A percentile compares a stretch with the other conserved stretches of the same genome.
Evolutionary conservation across 2,888 invertebrate species (phyloP).

Genomic region (Eupeodes latifasciatus): DNA sequence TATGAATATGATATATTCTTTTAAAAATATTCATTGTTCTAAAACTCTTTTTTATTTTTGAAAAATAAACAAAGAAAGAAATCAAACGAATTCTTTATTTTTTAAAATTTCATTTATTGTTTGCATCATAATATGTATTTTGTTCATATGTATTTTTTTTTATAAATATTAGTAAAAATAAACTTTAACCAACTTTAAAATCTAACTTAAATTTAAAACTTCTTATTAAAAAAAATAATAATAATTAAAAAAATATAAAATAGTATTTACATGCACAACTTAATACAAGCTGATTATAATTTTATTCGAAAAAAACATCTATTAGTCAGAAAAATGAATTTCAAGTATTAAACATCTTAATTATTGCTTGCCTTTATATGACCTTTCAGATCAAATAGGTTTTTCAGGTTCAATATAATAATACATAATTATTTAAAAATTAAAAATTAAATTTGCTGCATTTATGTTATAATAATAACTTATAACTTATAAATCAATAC

Average conservation of each 20-base stretch:
- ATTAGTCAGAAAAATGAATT: too few relatives aligned
- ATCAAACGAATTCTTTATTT: neutral
- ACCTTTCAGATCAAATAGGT: too few relatives aligned
- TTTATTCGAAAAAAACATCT: neutral
- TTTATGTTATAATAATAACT: slow-evolving; percentile 28
- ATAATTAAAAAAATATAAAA: slow-evolving; percentile 33
- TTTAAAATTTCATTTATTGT: slow-evolving; percentile 50
- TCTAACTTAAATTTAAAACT: slow-evolving; percentile 33
- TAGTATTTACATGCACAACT: slow-evolving; percentile 59
- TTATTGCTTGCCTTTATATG: too few relatives aligned
- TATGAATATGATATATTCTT: too few relatives aligned
- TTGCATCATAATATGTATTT: slow-evolving; percentile 26
- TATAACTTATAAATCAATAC: neutral
- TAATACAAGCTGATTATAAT: neutral
- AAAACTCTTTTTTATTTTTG: too few relatives aligned
- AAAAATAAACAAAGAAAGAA: too few relatives aligned
- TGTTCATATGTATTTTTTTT: slow-evolving; percentile 11
- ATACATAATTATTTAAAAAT: neutral
- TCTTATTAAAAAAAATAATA: slow-evolving; percentile 21
- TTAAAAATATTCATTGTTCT: too few relatives aligned
- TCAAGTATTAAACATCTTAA: too few relatives aligned
- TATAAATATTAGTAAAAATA: slow-evolving; percentile 71
- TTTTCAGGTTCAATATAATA: neutral
- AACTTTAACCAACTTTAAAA: slow-evolving; percentile 49
- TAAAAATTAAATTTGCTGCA: slow-evolving; percentile 51